These are phyloP conservation scores for Antheraea mylitta DNA, from an alignment of 1,140 invertebrate species.

Conservation along the genomic window DNA sequence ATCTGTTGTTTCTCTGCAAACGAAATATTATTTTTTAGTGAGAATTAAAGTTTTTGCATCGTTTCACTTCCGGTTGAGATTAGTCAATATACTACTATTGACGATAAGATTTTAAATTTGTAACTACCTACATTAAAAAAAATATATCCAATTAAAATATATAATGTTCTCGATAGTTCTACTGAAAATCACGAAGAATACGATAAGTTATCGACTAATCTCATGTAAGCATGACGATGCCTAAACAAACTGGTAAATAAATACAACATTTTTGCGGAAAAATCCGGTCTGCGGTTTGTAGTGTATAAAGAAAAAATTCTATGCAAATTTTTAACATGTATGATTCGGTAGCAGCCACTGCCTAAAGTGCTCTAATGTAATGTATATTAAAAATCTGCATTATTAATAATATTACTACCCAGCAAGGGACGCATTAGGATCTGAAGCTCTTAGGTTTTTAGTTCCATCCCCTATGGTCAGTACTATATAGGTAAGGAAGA, in stretches of 20 bases:
- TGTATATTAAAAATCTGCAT: background rate
- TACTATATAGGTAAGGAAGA: too few species aligned
- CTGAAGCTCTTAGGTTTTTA: background rate
- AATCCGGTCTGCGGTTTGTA: slow-evolving; percentile 8
- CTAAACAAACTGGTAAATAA: background rate
- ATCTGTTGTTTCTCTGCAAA: slow-evolving; percentile 47
- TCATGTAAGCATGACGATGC: background rate
- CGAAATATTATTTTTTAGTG: slow-evolving; percentile 28
- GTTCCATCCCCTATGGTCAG: background rate
- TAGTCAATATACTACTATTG: background rate
- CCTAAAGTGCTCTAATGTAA: background rate
- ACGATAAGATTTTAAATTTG: too few species aligned
- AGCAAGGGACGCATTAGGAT: background rate
- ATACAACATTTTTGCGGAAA: background rate
- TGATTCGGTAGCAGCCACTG: background rate
- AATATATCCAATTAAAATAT: too few species aligned
- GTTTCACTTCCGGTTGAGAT: background rate
- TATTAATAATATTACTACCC: background rate
- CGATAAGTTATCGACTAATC: background rate
- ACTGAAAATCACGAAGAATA: background rate
- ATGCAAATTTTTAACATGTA: slow-evolving; percentile 1
- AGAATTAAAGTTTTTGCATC: background rate
- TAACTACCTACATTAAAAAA: too few species aligned
- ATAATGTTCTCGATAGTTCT: background rate
- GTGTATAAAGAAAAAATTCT: background rate